A percentile compares a stretch with the other conserved stretches of the same genome.
Evolutionary conservation across 2,888 invertebrate genomes (phyloP).

Genomic region (Ganaspis brasiliensis): DNA sequence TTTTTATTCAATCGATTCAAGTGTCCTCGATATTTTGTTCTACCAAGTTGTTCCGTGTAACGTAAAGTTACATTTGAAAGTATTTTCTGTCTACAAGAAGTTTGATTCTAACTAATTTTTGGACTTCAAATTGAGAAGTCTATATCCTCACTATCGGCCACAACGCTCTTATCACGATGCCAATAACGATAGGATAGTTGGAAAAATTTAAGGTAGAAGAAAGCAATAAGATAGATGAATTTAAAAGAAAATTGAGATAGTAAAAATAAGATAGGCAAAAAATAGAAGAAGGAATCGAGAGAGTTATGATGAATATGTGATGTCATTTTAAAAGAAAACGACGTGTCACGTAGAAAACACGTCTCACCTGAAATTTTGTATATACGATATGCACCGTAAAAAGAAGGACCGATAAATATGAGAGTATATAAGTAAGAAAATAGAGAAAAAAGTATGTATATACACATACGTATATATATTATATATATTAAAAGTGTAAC

Average conservation of each 20-base stretch:
- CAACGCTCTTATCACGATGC: conserved; percentile 48
- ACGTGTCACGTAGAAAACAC: conserved; percentile 26
- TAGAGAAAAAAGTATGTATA: conserved; percentile 51
- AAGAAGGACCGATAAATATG: conserved; percentile 45
- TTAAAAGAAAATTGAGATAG: conserved; percentile 47
- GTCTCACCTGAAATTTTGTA: conserved; percentile 38
- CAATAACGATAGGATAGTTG: conserved; percentile 28
- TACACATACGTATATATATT: conserved; percentile 56
- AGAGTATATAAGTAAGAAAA: conserved; percentile 44
- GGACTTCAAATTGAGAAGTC: conserved; percentile 1
- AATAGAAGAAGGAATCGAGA: conserved; percentile 54
- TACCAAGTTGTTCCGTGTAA: conserved; percentile 23
- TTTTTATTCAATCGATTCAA: conserved; percentile 24
- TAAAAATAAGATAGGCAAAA: conserved; percentile 33
- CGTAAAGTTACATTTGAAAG: conserved; percentile 51
- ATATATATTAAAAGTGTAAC: conserved; percentile 47
- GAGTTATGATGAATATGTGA: conserved; percentile 12
- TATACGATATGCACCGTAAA: conserved; percentile 44
- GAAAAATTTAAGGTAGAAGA: conserved; percentile 21
- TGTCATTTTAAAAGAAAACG: conserved; percentile 46
- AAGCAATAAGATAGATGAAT: conserved; percentile 33
- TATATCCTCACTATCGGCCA: conserved; percentile 35
- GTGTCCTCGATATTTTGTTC: conserved; percentile 14
- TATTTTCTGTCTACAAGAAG: conserved; percentile 47
- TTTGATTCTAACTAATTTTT: conserved; percentile 44